Evolutionary conservation across 2,797 vertebrate species (phyloP).

Genomic region (Sebastes cheni): DNA sequence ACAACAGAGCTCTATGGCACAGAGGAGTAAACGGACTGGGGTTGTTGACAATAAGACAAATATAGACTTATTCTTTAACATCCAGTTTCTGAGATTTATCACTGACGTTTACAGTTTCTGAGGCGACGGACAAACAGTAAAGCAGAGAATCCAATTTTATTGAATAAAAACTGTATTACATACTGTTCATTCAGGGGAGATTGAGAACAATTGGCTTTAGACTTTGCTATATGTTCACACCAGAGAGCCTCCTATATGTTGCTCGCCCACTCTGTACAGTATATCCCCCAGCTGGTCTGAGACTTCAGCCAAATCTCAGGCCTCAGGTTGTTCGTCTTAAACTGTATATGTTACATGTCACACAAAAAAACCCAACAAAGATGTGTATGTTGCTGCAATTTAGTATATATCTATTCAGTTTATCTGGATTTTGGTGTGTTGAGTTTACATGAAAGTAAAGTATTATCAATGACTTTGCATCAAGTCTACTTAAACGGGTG

Average conservation of each 20-base stretch:
- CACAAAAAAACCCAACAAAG: too few relatives aligned
- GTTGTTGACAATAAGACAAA: background rate
- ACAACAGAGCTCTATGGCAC: background rate
- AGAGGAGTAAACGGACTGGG: background rate
- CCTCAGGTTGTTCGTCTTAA: background rate
- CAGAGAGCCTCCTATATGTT: background rate
- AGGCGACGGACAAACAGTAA: background rate
- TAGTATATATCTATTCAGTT: background rate
- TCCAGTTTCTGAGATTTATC: background rate
- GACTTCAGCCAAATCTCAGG: background rate
- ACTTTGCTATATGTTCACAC: background rate
- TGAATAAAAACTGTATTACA: background rate
- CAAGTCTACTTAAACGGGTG: background rate
- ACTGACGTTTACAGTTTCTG: background rate
- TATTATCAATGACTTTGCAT: background rate
- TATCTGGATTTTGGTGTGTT: background rate
- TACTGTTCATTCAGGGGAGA: background rate
- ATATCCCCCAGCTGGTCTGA: background rate
- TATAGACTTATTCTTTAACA: background rate
- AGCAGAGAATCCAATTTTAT: background rate
- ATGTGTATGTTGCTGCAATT: background rate
- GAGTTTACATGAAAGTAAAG: background rate
- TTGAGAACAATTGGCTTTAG: background rate
- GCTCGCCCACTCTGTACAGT: background rate
- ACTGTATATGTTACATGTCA: background rate